A percentile compares a stretch with the other conserved stretches of the same genome.
phyloP scores from a whole-genome alignment of 2,797 vertebrate genomes.

The Esox masquinongy region DNA sequence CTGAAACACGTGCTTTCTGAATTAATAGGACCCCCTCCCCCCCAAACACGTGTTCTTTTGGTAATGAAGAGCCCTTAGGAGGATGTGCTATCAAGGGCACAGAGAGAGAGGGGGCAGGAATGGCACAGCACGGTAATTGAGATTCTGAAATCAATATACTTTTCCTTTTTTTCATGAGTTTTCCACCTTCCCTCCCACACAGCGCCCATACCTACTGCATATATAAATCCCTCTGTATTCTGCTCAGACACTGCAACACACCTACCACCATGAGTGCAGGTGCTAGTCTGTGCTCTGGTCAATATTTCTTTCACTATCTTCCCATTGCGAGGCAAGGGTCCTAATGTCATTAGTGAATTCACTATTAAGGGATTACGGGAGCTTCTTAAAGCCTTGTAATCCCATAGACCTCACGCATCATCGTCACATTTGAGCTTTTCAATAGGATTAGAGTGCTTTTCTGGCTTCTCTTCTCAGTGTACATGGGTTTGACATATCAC shows the following conservation, averaged over 20 bases:
- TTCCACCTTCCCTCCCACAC: conserved; percentile 24
- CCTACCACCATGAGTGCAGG: conserved; percentile 11
- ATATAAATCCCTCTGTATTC: conserved; percentile 18
- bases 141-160: conserved; percentile 50
- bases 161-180: conserved; percentile 2
- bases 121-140: conserved; percentile 43
- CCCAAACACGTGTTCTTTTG: conserved; percentile 42
- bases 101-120: conserved; percentile 8
- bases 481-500: conserved; percentile 3
- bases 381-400: conserved; percentile 50
- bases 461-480: not conserved
- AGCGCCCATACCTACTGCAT: not conserved
- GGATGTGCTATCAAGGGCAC: conserved; percentile 45
- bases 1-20: conserved; percentile 42
- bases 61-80: conserved; percentile 56
- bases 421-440: conserved; percentile 36
- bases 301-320: not conserved
- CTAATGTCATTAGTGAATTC: conserved; percentile 59
- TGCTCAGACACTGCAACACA: conserved; percentile 4
- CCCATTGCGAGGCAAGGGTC: conserved; percentile 25
- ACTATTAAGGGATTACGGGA: conserved; percentile 58
- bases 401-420: conserved; percentile 40
- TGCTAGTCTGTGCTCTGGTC: conserved; percentile 13
- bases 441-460: conserved; percentile 28
- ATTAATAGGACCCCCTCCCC: conserved; percentile 50